phyloP scores from a whole-genome alignment of 2,113 vertebrate species.

The Urocitellus parryii region DNA sequence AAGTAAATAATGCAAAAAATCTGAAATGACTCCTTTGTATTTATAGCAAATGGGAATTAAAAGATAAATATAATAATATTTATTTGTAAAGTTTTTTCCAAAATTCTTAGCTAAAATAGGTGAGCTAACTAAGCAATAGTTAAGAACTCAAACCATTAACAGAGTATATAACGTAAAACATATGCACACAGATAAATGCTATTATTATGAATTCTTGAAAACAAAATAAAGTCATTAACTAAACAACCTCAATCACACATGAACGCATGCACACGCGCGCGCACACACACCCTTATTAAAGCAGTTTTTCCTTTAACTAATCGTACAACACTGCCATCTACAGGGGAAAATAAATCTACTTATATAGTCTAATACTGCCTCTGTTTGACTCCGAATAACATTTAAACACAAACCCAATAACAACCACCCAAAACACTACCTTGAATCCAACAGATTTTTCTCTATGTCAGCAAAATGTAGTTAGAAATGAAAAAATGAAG shows the following conservation, averaged over 20 bases:
- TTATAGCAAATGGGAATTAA: not conserved
- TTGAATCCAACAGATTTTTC: not conserved
- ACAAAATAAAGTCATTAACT: not conserved
- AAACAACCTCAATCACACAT: not conserved
- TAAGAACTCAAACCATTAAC: conserved; percentile 30
- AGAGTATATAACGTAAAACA: not conserved
- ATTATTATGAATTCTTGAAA: not conserved
- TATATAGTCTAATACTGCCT: not conserved
- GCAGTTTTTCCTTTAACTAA: not conserved
- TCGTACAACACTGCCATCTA: conserved; percentile 71
- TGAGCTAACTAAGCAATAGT: not conserved
- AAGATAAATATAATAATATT: conserved; percentile 36
- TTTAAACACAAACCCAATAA: not conserved
- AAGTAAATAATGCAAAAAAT: not conserved
- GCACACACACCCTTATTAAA: not conserved
- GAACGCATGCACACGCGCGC: not conserved
- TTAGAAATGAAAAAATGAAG: conserved; percentile 16
- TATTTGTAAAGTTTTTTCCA: conserved; percentile 4
- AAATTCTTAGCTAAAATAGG: conserved; percentile 42
- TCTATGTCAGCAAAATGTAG: not conserved
- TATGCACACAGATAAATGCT: not conserved
- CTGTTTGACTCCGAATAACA: not conserved
- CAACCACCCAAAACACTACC: not conserved
- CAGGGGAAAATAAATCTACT: conserved; percentile 11
- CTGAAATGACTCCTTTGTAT: not conserved